phyloP scores from a whole-genome alignment of 2,113 vertebrate genomes.

The Archilochus colubris region DNA sequence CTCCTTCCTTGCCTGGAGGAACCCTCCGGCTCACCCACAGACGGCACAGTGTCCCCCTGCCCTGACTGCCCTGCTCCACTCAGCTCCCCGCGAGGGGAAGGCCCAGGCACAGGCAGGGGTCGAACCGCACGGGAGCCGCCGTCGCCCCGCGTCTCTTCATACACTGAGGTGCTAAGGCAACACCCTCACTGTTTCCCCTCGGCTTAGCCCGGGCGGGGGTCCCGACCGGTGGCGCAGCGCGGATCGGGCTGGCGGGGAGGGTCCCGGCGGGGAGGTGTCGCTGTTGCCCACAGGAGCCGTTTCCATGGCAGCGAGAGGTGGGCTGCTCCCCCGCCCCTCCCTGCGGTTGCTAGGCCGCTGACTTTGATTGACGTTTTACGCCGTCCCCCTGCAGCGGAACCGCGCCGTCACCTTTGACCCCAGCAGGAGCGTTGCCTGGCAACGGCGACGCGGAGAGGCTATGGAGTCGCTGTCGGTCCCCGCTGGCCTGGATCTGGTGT shows the following conservation, averaged over 20 bases:
- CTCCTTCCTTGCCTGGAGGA: not conserved
- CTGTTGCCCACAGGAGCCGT: not conserved
- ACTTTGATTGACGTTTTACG: not conserved
- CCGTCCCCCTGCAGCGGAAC: not conserved
- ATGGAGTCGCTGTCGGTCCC: constrained; percentile 82
- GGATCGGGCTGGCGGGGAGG: too few species aligned
- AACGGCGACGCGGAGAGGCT: not conserved
- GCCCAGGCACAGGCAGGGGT: not conserved
- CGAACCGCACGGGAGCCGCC: too few species aligned
- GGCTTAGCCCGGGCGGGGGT: too few species aligned
- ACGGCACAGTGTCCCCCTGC: not conserved
- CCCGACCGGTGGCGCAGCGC: too few species aligned
- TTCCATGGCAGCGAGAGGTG: not conserved
- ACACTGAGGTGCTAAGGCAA: not conserved
- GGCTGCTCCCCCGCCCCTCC: not conserved
- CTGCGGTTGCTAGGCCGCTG: not conserved
- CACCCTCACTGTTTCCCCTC: too few species aligned
- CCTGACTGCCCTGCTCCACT: not conserved
- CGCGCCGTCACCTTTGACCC: not conserved
- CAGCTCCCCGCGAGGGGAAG: not conserved
- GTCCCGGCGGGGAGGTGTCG: too few species aligned
- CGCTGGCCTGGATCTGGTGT: constrained; percentile 80
- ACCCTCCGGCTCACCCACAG: not conserved
- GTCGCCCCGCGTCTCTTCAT: too few species aligned
- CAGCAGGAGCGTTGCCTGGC: not conserved